Evolutionary conservation across 2,113 vertebrate species (phyloP).

Genomic region (Tautogolabrus adspersus): DNA sequence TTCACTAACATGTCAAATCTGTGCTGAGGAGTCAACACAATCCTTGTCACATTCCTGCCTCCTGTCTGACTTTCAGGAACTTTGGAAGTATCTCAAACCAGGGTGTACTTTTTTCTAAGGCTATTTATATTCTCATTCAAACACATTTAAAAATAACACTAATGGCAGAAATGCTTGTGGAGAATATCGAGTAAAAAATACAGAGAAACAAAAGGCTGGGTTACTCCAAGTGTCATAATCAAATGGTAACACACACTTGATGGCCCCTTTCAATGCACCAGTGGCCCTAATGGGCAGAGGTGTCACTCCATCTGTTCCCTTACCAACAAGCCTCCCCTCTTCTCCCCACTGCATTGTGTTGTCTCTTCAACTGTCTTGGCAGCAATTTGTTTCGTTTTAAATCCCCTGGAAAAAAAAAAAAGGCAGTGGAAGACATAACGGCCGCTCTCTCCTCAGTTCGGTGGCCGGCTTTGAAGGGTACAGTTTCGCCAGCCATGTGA

Average conservation of each 20-base stretch:
- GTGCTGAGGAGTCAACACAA: slow-evolving; percentile 53
- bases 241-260: neutral
- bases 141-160: neutral
- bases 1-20: slow-evolving; percentile 66
- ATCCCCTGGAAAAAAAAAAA: neutral
- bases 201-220: neutral
- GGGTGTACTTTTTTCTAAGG: slow-evolving; percentile 22
- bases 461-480: neutral
- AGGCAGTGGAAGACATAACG: slow-evolving; percentile 12
- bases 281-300: slow-evolving; percentile 29
- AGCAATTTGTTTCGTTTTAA: slow-evolving; percentile 45
- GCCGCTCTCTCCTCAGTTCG: neutral
- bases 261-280: slow-evolving; percentile 17
- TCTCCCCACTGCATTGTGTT: slow-evolving; percentile 6
- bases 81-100: slow-evolving; percentile 33
- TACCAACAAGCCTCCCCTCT: neutral
- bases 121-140: neutral
- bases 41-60: slow-evolving; percentile 40
- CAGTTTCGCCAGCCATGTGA: slow-evolving; percentile 17
- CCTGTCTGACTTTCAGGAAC: slow-evolving; percentile 54
- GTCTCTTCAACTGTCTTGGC: slow-evolving; percentile 34
- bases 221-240: slow-evolving; percentile 23
- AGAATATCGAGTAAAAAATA: neutral
- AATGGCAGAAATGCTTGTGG: neutral
- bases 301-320: slow-evolving; percentile 33